Conservation (phyloP, 2,888 invertebrate genomes). For the Ectemnius lituratus region DNA sequence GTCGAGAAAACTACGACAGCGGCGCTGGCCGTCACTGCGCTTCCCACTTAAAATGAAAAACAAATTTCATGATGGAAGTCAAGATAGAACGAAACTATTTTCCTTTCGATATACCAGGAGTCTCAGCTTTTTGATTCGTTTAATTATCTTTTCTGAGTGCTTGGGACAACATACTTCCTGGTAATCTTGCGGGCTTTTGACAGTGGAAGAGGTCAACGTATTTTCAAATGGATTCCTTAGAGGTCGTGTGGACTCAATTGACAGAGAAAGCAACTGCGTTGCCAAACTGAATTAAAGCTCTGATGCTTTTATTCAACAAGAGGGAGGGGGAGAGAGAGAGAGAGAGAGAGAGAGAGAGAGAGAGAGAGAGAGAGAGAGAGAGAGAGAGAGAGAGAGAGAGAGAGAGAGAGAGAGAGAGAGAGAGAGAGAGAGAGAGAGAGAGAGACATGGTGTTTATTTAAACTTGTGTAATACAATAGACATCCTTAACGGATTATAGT, state of each 20-base stretch:
- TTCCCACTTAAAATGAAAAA: no score
- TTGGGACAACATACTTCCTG: conserved; percentile 14
- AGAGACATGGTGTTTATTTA: conserved; percentile 25
- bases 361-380: neutral
- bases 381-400: no score
- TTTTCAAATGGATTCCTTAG: conserved; percentile 36
- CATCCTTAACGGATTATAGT: no score
- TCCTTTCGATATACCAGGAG: no score
- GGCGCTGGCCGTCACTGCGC: no score
- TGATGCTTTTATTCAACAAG: conserved; percentile 7
- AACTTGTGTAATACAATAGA: conserved; percentile 15
- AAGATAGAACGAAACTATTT: no score
- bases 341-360: neutral
- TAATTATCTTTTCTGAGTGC: no score
- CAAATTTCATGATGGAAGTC: no score
- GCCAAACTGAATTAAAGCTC: conserved; percentile 44
- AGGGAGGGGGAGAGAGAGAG: neutral
- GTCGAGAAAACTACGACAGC: conserved; percentile 24
- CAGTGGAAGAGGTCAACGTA: conserved; percentile 1
- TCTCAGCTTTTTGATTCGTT: no score
- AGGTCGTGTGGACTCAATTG: conserved; percentile 27
- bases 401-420: neutral
- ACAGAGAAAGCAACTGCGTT: conserved; percentile 18
- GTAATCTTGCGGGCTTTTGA: no score
- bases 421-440: no score